These are phyloP conservation scores for Noctua janthina DNA, from an alignment of 2,888 invertebrate species.

Conservation along the genomic window DNA sequence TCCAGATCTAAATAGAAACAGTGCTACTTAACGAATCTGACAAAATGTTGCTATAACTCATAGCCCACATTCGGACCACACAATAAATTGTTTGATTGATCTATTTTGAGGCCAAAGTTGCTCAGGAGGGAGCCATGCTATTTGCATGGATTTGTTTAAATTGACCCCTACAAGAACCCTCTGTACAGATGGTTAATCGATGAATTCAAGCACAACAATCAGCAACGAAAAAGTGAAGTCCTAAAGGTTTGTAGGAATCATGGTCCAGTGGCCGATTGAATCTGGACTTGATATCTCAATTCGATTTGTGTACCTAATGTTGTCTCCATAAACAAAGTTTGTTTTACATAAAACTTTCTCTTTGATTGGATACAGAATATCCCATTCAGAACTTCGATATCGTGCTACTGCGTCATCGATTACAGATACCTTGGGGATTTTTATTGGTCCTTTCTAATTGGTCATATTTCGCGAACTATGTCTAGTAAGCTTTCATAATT, in stretches of 20 bases:
- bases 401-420: conserved; percentile 34
- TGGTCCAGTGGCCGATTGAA: not conserved
- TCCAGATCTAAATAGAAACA: conserved; percentile 46
- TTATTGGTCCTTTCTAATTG: conserved; percentile 32
- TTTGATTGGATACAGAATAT: conserved; percentile 12
- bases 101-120: conserved; percentile 17
- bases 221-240: not conserved
- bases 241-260: not conserved
- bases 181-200: not conserved
- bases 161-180: not conserved
- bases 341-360: not conserved
- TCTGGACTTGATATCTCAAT: not conserved
- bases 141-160: conserved; percentile 13
- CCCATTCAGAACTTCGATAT: not conserved
- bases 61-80: conserved; percentile 36
- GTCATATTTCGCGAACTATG: conserved; percentile 26
- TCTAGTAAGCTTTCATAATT: conserved; percentile 25
- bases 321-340: conserved; percentile 7
- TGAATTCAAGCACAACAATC: not conserved
- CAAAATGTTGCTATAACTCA: conserved; percentile 39
- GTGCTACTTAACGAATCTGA: conserved; percentile 28
- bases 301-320: not conserved
- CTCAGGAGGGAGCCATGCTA: not conserved
- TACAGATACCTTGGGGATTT: conserved; percentile 35
- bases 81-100: conserved; percentile 40